Percentiles rank a stretch among this genome's conserved stretches.
phyloP scores from a whole-genome alignment of 2,888 invertebrate genomes.

The Escarpia spicata region DNA sequence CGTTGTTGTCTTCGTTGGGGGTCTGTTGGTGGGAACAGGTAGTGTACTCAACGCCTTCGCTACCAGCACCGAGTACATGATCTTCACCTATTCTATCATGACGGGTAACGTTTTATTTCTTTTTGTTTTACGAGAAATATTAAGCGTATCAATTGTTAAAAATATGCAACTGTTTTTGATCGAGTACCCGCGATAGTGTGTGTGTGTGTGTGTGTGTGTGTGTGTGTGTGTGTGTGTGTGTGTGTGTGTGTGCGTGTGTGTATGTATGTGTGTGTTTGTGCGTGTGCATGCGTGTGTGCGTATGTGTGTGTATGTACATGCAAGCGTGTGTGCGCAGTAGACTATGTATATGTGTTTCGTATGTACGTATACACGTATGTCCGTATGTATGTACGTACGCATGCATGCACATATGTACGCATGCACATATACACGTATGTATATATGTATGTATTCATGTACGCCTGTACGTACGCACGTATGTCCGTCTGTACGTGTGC shows the following conservation, averaged over 20 bases:
- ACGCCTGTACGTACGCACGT: too few species aligned
- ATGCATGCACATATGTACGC: not conserved
- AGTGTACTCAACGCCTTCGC: slow-evolving; percentile 29
- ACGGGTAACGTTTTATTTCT: slow-evolving; percentile 23
- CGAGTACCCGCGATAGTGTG: not conserved
- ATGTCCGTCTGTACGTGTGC: too few species aligned
- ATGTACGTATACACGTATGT: not conserved
- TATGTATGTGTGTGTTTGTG: not conserved
- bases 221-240: not conserved
- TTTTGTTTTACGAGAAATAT: too few species aligned
- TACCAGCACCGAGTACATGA: slow-evolving; percentile 31
- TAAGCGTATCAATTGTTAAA: too few species aligned
- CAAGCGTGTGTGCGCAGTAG: not conserved
- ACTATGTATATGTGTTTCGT: not conserved
- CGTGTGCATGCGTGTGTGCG: not conserved
- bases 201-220: too few species aligned
- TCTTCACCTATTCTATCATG: slow-evolving; percentile 34
- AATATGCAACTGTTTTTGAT: not conserved
- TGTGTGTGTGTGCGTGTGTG: not conserved
- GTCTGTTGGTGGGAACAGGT: slow-evolving; percentile 29
- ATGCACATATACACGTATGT: not conserved
- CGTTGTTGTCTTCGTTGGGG: slow-evolving; percentile 30
- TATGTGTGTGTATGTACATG: not conserved
- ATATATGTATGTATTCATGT: too few species aligned
- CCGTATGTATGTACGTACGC: not conserved